Conservation (phyloP, 2,797 vertebrate genomes). For the Sebastes miniatus region DNA sequence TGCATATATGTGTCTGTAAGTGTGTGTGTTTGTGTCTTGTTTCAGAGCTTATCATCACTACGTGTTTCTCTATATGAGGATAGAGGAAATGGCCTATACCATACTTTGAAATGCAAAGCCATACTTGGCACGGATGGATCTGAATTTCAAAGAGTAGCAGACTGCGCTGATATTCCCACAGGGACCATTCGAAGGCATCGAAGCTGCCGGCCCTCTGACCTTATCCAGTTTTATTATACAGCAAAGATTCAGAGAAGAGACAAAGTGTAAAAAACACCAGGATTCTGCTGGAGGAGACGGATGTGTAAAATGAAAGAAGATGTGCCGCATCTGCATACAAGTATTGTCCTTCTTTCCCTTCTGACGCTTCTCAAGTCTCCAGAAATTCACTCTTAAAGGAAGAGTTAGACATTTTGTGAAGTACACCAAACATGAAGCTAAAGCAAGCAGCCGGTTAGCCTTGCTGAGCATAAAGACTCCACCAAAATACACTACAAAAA, state of each 20-base stretch:
- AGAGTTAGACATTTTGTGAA: background rate
- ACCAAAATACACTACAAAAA: background rate
- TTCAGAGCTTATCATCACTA: background rate
- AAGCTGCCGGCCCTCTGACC: background rate
- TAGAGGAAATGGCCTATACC: background rate
- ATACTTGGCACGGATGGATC: background rate
- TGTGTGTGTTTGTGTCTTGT: background rate
- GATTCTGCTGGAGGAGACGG: background rate
- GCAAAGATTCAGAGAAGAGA: background rate
- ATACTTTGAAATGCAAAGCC: conserved; percentile 35
- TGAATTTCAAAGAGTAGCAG: conserved; percentile 20
- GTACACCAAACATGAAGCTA: background rate
- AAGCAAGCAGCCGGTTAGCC: background rate
- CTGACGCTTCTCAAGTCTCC: background rate
- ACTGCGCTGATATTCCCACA: conserved; percentile 2
- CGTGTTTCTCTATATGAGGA: background rate
- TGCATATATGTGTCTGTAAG: background rate
- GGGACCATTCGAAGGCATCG: background rate
- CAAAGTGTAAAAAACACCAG: background rate
- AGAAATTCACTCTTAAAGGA: background rate
- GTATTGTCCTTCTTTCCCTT: background rate
- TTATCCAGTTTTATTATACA: background rate
- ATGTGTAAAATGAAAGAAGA: background rate
- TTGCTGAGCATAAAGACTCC: background rate
- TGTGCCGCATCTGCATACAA: background rate